Evolutionary conservation across 1,140 invertebrate genomes (phyloP), one percentile per base, ranked within the genome.

Genomic region (Arctopsyche grandis): DNA sequence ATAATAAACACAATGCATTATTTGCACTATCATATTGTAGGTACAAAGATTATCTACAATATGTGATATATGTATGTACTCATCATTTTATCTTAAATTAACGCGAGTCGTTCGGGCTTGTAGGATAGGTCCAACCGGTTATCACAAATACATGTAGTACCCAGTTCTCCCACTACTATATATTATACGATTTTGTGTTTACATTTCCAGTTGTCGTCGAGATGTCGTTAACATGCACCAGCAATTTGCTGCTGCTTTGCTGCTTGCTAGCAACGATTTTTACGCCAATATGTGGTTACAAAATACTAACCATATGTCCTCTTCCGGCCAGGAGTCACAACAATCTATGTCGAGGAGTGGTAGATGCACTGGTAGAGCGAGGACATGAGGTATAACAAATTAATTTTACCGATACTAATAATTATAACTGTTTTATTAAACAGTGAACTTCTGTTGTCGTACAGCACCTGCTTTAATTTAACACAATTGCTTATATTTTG

Each of bases 331-430:
- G 48, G 12, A 81, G 80, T 38, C 80, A 81, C 46, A 73, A 71
- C 48, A 81, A 79, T 52, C 66, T 81, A 12, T 77, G 80, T 19
- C 76, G 75, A 73, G 80, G 66, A 21, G 66, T 77, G 0, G 80
- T 77, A 0, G 80, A 81, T 48, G 77, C 78, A 1, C 66, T 81
- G 0, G 76, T 79, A 21, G 74, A 79, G 12, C 69, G 77, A 5
- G 77, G 77, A 21, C 80, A 81, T 56, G 74, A 81, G 71, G 80
- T 81, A 79, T 63, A n/a, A n/a, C n/a, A n/a, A n/a, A n/a, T n/a
- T n/a, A n/a, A n/a, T n/a, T n/a, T n/a, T n/a, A n/a, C n/a, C n/a
- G n/a, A 9, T 48, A 9, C n/a, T 48, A n/a, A 9, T 48, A 9
- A 48, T 48, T 48, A 48, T 48, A 48, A 9, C 9, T 48, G n/a